Conservation (phyloP, 1,140 invertebrate species). For the Pectinophora gossypiella region DNA sequence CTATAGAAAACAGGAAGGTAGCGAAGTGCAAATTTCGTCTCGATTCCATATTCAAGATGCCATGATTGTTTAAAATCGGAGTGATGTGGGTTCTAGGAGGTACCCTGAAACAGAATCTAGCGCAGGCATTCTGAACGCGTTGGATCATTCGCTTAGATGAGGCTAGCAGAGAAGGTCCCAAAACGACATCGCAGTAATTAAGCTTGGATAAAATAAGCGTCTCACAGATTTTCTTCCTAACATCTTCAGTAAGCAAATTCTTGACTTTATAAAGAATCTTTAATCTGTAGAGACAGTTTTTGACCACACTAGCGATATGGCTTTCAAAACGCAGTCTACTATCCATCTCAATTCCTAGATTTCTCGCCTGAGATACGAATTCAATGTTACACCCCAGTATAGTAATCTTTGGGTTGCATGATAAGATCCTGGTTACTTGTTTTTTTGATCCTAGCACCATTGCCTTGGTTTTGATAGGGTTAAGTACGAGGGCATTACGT, state of each 20-base stretch:
- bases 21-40: too few species aligned
- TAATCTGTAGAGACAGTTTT: conserved; percentile 5
- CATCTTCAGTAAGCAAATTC: neutral
- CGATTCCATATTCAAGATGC: too few species aligned
- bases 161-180: too few species aligned
- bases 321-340: conserved; percentile 4
- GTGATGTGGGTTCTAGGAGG: too few species aligned
- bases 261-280: conserved; percentile 3
- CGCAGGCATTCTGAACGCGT: too few species aligned
- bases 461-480: neutral
- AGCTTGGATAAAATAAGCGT: too few species aligned
- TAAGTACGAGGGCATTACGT: neutral
- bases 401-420: neutral
- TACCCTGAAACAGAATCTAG: too few species aligned
- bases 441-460: neutral
- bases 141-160: too few species aligned
- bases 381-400: neutral
- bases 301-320: neutral
- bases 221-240: neutral
- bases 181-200: too few species aligned
- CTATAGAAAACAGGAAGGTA: too few species aligned
- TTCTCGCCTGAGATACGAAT: conserved; percentile 1
- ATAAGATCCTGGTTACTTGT: neutral
- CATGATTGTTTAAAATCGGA: too few species aligned
- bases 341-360: conserved; percentile 8